Conservation (phyloP, 2,797 vertebrate genomes). For the Brachyalestes nurse region DNA sequence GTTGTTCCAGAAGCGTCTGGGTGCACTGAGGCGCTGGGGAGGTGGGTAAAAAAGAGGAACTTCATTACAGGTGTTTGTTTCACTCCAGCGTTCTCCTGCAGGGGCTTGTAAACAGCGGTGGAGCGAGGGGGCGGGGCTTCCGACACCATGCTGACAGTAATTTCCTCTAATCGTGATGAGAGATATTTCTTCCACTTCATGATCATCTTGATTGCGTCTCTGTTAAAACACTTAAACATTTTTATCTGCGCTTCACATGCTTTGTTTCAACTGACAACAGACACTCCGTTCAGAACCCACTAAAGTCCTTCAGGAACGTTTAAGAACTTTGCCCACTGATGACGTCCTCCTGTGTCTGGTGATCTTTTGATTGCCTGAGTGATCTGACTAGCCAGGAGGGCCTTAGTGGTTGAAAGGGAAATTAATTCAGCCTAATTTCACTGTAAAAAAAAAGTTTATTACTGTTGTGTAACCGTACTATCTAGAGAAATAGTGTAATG, state of each 20-base stretch:
- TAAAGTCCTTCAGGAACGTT: no score
- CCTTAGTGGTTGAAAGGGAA: no score
- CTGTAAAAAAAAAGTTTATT: no score
- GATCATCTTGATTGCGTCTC: not conserved
- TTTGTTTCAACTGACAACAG: not conserved
- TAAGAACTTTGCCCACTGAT: no score
- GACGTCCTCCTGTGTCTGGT: no score
- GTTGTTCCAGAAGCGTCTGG: no score
- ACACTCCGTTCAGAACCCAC: no score
- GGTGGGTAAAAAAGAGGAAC: not conserved
- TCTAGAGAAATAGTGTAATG: no score
- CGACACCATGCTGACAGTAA: conserved; percentile 2
- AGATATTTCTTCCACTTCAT: conserved; percentile 27
- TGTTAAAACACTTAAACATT: not conserved
- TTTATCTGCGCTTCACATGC: not conserved
- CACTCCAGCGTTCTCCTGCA: not conserved
- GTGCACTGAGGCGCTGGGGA: not conserved
- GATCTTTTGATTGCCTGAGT: no score
- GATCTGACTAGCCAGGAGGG: no score
- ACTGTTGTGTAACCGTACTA: no score
- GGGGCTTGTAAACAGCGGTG: not conserved
- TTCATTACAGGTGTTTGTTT: not conserved
- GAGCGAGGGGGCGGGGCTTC: not conserved
- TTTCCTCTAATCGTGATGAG: conserved; percentile 1
- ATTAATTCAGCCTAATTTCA: no score